Evolutionary conservation across 2,797 vertebrate genomes (phyloP), one percentile per base, ranked within the genome.

Genomic region (Melanotaenia maccullochi): DNA sequence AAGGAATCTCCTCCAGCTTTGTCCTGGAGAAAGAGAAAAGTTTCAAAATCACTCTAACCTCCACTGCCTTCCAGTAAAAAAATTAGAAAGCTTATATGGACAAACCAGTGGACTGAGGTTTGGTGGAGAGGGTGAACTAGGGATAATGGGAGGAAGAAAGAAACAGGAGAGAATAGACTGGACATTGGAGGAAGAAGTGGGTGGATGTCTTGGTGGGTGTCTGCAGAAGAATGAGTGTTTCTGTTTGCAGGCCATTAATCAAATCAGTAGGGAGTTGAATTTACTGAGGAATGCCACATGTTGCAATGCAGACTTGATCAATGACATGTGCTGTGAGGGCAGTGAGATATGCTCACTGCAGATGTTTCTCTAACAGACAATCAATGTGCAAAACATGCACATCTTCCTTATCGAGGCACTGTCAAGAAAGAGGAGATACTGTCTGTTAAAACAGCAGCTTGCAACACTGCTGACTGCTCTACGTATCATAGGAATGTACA

Each of bases 201-300:
- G 16, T 28, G 70, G 38, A 67, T 25, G 64, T 24, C 12, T 52
- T 73, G 54, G 56, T 18, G 62, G 75, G 67, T 79, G 80, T 84
- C 73, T 84, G 82, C 58, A 79, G 76, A 87, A 84, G 85, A 89
- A 88, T 72, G 79, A 85, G n/a, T 71, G 65, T 80, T 90, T 83
- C 84, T 89, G 81, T 87, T 88, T 69, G 75, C 5, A 67, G 69
- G 76, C 65, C 75, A 86, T 92, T 91, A 85, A 92, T 92, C 87
- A 79, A 74, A 87, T 86, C 87, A 84, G 82, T 70, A 65, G 83
- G 87, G 85, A 87, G 80, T 64, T 84, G 74, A 84, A 77, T 80
- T 83, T 77, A 73, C 85, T 73, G 84, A 90, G 83, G 90, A 90
- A 88, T 89, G 84, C 84, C 82, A 85, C 84, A 85, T 92, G 89